Evolutionary conservation across 2,113 vertebrate species (phyloP), one percentile per base, ranked within the genome.

Genomic region (Megatriorchis doriae): DNA sequence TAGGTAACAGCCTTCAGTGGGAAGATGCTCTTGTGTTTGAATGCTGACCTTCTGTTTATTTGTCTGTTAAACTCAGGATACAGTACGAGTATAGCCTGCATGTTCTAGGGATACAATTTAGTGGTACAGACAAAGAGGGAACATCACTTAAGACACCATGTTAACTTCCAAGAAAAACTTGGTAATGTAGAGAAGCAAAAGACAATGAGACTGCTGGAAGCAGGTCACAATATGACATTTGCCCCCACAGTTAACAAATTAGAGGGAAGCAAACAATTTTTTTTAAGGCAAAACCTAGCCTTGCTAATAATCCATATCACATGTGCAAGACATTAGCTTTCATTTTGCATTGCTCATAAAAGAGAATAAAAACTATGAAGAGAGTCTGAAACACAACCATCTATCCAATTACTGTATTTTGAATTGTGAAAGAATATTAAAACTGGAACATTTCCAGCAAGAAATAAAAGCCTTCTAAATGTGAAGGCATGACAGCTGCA

Each of bases 71-170:
- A 58, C 27, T 55, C 2, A 0, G 80, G 36, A 52, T 6, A 9
- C 20, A 18, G 56, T 8, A 18, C 0, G 13, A 77, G 55, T 36
- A 72, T 1, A n/a, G 52, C 29, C 58, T 42, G 59, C 20, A 4
- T 7, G 13, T 11, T 21, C 59, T 31, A 40, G 21, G 36, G 2
- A 13, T 21, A 42, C n/a, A 16, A 11, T 43, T 74, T 7, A 63
- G 32, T 8, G 77, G 40, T 3, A 47, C 14, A 43, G 45, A 40
- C 48, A 77, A 23, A 40, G 34, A 66, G 18, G 21, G 17, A 45
- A 61, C 17, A 11, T 26, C 34, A 47, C 48, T 83, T 47, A 55
- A 25, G 25, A 20, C 1, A 1, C 25, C 38, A 31, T 0, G 0
- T 27, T 65, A 68, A 45, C 53, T 53, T 81, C 20, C 29, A 32